A percentile compares a stretch with the other conserved stretches of the same genome.
These are phyloP conservation scores for Mesitornis unicolor DNA, from an alignment of 2,113 vertebrate genomes.

Conservation along the genomic window DNA sequence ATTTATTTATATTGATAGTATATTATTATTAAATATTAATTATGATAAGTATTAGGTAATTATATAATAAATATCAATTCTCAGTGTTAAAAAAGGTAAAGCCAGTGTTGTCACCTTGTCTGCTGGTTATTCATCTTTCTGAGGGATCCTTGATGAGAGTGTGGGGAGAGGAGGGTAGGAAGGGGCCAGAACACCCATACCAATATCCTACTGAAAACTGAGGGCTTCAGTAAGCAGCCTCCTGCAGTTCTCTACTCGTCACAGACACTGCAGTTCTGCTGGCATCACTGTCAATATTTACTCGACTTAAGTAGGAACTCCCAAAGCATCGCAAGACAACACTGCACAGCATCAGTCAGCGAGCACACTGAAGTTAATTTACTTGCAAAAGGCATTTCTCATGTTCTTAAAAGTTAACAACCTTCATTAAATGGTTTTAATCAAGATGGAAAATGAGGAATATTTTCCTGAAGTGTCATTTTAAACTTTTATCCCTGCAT, in stretches of 20 bases:
- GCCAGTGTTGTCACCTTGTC: neutral
- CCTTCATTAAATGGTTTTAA: conserved; percentile 41
- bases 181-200: neutral
- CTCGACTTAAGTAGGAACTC: neutral
- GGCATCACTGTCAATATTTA: neutral
- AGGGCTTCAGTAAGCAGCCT: neutral
- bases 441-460: conserved; percentile 14
- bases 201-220: neutral
- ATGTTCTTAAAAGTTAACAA: neutral
- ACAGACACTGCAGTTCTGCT: neutral
- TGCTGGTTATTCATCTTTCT: neutral
- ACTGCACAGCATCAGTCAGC: neutral
- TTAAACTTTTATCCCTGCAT: conserved; percentile 45
- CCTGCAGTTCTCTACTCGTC: neutral
- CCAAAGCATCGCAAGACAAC: neutral
- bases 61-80: too few species aligned
- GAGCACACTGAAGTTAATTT: neutral
- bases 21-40: too few species aligned
- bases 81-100: neutral
- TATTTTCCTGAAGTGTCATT: conserved; percentile 42
- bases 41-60: too few species aligned
- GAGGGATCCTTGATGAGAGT: neutral
- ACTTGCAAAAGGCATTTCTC: conserved; percentile 22
- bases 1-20: too few species aligned
- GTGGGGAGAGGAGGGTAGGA: neutral